These are phyloP conservation scores for Dendroctonus valens DNA, from an alignment of 1,140 invertebrate genomes.

Conservation along the genomic window DNA sequence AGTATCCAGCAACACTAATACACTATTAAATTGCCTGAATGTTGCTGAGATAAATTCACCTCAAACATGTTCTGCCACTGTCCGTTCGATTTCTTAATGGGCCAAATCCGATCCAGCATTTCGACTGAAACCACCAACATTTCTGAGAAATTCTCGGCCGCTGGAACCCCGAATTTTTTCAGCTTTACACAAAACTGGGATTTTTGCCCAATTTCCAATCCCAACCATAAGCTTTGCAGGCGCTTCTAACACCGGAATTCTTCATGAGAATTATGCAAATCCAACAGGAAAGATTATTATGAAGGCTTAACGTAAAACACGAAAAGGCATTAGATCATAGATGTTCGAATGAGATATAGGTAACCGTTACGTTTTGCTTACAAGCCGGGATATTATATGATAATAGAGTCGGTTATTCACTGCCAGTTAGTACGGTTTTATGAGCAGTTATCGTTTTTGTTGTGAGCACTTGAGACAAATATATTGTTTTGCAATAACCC, in stretches of 20 bases:
- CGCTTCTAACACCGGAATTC: neutral
- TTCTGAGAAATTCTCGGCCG: conserved; percentile 14
- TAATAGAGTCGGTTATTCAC: neutral
- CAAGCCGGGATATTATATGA: conserved; percentile 20
- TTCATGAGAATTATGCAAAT: neutral
- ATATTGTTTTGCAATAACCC: too few relatives aligned
- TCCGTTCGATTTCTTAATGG: conserved; percentile 24
- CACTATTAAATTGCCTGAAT: neutral
- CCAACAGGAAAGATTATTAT: conserved; percentile 17
- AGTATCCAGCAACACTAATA: neutral
- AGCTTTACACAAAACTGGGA: conserved; percentile 1
- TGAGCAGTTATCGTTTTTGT: too few relatives aligned
- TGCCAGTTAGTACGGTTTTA: too few relatives aligned
- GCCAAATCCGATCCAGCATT: conserved; percentile 14
- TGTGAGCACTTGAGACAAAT: too few relatives aligned
- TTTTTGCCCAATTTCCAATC: neutral
- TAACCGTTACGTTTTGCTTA: conserved; percentile 21
- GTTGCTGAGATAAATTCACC: neutral
- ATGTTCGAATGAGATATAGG: conserved; percentile 11
- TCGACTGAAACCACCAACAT: conserved; percentile 23
- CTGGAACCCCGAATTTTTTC: conserved; percentile 21
- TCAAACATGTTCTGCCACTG: conserved; percentile 9
- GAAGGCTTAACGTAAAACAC: conserved; percentile 15
- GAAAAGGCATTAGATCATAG: conserved; percentile 16
- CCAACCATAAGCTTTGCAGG: neutral